These are phyloP conservation scores for Morbakka virulenta DNA, from an alignment of 30 jellyfish, hydroid and myxozoan genomes.

Conservation along the genomic window DNA sequence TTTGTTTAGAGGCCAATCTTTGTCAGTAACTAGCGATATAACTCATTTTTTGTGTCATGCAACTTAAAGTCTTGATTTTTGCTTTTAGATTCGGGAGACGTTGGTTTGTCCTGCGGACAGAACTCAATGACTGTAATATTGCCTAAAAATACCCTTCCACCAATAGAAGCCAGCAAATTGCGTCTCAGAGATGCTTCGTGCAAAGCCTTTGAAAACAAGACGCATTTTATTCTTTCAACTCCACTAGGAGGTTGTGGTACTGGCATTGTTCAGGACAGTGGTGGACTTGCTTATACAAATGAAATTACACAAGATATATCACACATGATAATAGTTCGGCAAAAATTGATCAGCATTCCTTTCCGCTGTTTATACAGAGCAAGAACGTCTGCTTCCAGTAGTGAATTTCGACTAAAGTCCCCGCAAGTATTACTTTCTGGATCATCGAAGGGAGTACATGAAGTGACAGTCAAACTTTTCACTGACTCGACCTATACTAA, in stretches of 20 bases:
- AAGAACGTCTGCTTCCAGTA: not conserved
- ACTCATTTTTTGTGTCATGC: too few relatives aligned
- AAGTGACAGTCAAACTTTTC: conserved; percentile 46
- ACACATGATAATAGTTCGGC: conserved; percentile 45
- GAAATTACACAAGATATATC: conserved; percentile 50
- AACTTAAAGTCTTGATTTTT: too few relatives aligned
- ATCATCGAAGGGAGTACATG: conserved; percentile 47
- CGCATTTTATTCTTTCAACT: conserved; percentile 65
- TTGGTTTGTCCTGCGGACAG: not conserved
- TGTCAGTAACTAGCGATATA: too few relatives aligned
- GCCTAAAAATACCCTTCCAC: not conserved
- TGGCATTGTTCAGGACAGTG: conserved; percentile 24
- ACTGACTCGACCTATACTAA: conserved; percentile 29
- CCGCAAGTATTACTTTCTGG: not conserved
- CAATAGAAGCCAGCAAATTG: conserved; percentile 4
- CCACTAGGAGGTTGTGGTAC: conserved; percentile 79
- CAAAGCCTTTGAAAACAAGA: conserved; percentile 51
- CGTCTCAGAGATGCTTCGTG: conserved; percentile 68
- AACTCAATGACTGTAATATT: not conserved
- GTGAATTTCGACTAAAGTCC: not conserved
- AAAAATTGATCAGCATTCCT: conserved; percentile 56
- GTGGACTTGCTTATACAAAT: conserved; percentile 68
- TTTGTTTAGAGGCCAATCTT: too few relatives aligned
- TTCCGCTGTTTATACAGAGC: conserved; percentile 58
- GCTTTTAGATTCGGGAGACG: not conserved